phyloP scores from a whole-genome alignment of 2,888 invertebrate genomes.

The Salpingus planirostris region DNA sequence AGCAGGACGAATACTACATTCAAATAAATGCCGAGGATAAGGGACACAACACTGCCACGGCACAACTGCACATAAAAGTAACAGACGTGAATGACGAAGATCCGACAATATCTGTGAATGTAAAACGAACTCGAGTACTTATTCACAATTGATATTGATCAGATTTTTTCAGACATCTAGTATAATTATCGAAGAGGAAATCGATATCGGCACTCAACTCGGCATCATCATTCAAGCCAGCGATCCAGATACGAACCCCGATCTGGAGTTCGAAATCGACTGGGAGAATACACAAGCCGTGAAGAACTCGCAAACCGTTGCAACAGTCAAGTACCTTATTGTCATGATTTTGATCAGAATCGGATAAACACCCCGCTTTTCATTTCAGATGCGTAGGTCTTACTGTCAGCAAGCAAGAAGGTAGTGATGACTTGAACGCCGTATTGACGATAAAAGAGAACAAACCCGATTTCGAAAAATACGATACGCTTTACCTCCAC shows the following conservation, averaged over 20 bases:
- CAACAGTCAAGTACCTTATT: too few relatives aligned
- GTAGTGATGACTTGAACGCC: slow-evolving; percentile 7
- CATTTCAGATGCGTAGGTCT: not conserved
- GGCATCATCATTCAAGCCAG: slow-evolving; percentile 43
- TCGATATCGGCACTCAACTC: slow-evolving; percentile 38
- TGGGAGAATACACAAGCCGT: slow-evolving; percentile 52
- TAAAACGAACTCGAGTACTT: not conserved
- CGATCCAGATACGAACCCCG: slow-evolving; percentile 52
- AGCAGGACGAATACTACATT: slow-evolving; percentile 47
- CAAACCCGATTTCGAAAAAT: slow-evolving; percentile 27
- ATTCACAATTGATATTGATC: too few relatives aligned
- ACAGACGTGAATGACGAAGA: slow-evolving; percentile 66
- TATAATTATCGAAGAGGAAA: slow-evolving; percentile 47
- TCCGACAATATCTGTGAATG: slow-evolving; percentile 54
- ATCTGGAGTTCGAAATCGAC: slow-evolving; percentile 49
- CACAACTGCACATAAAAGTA: slow-evolving; percentile 52
- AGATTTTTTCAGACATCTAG: not conserved
- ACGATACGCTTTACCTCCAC: slow-evolving; percentile 23
- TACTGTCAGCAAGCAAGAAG: too few relatives aligned
- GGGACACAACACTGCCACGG: slow-evolving; percentile 44
- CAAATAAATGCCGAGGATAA: slow-evolving; percentile 39
- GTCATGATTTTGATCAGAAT: too few relatives aligned
- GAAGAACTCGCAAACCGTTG: slow-evolving; percentile 48
- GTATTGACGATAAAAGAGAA: slow-evolving; percentile 7
- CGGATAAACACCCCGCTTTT: too few relatives aligned